A percentile compares a stretch with the other conserved stretches of the same genome.
These are phyloP conservation scores for Campaea margaritaria DNA, from an alignment of 2,888 invertebrate genomes.

Conservation along the genomic window DNA sequence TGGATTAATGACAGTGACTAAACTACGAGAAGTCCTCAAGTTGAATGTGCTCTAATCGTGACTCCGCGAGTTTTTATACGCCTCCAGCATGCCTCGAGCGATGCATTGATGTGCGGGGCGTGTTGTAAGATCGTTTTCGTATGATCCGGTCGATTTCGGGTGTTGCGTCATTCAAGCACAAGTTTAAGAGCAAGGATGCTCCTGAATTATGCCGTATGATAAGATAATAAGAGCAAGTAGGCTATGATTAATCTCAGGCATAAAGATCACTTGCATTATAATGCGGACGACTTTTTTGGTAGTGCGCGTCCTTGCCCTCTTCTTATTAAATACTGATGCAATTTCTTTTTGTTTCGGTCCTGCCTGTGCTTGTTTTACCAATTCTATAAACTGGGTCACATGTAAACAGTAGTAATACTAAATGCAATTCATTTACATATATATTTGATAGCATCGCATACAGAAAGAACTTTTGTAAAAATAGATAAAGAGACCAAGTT, in stretches of 20 bases:
- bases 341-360: constrained; percentile 31
- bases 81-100: constrained; percentile 56
- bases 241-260: constrained; percentile 66
- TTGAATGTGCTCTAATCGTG: constrained; percentile 69
- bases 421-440: background rate
- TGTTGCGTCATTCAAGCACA: constrained; percentile 48
- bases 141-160: constrained; percentile 60
- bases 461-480: too few relatives aligned
- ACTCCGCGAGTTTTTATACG: constrained; percentile 70
- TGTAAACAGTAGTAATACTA: constrained; percentile 3
- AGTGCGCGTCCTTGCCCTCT: constrained; percentile 57
- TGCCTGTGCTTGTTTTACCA: constrained; percentile 20
- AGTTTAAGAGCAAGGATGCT: constrained; percentile 37
- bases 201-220: constrained; percentile 54
- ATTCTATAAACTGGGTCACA: constrained; percentile 17
- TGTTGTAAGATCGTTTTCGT: constrained; percentile 39
- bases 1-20: constrained; percentile 60
- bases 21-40: constrained; percentile 66
- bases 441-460: too few relatives aligned
- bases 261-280: constrained; percentile 75
- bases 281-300: constrained; percentile 62
- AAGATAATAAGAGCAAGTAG: constrained; percentile 59
- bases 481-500: too few relatives aligned
- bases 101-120: constrained; percentile 53
- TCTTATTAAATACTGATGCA: constrained; percentile 39